Conservation (phyloP, 2,797 vertebrate species). For the Neopelma chrysocephalum region DNA sequence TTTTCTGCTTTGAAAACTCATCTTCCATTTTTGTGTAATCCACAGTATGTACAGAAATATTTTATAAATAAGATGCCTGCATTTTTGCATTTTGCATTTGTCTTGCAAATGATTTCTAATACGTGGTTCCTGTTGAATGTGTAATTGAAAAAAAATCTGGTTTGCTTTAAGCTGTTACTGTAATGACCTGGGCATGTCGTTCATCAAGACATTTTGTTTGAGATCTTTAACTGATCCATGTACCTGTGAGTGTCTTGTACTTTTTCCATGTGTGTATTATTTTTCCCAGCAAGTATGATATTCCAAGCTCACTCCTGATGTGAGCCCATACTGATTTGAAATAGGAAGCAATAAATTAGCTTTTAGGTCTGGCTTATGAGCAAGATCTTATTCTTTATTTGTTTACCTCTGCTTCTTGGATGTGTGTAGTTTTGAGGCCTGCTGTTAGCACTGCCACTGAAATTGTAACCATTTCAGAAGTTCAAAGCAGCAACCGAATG, state of each 20-base stretch:
- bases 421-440: neutral
- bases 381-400: neutral
- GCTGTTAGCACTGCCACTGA: neutral
- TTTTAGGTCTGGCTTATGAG: neutral
- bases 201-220: neutral
- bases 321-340: neutral
- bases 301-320: neutral
- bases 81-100: neutral
- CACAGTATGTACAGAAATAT: neutral
- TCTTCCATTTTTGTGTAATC: neutral
- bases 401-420: neutral
- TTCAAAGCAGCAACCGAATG: neutral
- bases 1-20: neutral
- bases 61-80: neutral
- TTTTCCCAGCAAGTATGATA: neutral
- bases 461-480: neutral
- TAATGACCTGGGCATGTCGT: neutral
- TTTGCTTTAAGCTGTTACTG: neutral
- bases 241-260: neutral
- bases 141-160: neutral
- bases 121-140: neutral
- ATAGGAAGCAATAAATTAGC: constrained; percentile 21
- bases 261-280: neutral
- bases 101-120: neutral
- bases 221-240: neutral